Conservation (phyloP, 2,797 vertebrate genomes). For the Choloepus didactylus region DNA sequence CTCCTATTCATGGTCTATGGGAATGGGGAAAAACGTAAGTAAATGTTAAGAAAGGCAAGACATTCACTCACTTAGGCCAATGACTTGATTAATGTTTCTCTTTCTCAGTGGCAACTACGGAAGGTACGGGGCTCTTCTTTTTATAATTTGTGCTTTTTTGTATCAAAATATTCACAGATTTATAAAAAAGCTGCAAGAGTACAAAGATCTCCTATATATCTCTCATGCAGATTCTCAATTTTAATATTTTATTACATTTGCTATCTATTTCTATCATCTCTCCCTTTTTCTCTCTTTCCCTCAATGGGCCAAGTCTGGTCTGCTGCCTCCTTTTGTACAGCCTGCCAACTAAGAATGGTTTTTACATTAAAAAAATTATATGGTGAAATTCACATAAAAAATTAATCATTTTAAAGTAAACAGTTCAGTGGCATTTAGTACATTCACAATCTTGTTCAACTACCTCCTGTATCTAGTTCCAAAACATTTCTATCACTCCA, state of each 20-base stretch:
- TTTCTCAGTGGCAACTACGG: neutral
- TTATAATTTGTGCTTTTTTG: neutral
- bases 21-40: no score
- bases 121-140: neutral
- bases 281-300: neutral
- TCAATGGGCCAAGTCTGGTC: neutral
- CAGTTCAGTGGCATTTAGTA: no score
- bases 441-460: no score
- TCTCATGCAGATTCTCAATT: neutral
- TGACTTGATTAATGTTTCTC: neutral
- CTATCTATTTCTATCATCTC: neutral
- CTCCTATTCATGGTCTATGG: neutral
- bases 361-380: neutral
- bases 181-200: conserved; percentile 18
- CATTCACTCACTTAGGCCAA: neutral
- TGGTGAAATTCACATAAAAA: no score
- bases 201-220: conserved; percentile 30
- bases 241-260: conserved; percentile 30
- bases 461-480: no score
- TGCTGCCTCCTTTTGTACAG: no score
- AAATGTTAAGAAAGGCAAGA: neutral
- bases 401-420: no score
- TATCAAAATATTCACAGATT: conserved; percentile 1
- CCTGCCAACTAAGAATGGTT: neutral
- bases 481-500: no score